Percentiles rank a stretch among this genome's conserved stretches.
phyloP scores from a whole-genome alignment of 1,140 invertebrate species.

The Elymnias hypermnestra region DNA sequence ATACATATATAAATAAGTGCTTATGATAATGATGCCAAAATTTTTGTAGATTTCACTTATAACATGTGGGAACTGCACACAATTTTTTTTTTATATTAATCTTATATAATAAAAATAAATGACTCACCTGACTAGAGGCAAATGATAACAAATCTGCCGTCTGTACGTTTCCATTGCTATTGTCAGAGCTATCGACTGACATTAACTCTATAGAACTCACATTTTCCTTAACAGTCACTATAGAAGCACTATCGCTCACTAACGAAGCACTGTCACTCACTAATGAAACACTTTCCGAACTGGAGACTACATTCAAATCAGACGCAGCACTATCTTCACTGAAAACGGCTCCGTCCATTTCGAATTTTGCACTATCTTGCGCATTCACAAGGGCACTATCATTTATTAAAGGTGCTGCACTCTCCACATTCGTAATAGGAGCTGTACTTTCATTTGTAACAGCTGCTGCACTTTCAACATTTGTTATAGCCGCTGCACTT shows the following conservation, averaged over 20 bases:
- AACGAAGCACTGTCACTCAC: conserved; percentile 7
- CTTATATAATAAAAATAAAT: background rate
- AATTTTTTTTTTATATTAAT: no score
- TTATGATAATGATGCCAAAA: no score
- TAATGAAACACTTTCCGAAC: background rate
- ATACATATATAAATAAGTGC: no score
- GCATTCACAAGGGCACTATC: no score
- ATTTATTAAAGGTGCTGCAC: background rate
- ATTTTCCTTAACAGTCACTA: conserved; percentile 2
- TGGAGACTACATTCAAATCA: background rate
- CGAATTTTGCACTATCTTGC: conserved; percentile 1
- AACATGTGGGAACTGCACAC: no score
- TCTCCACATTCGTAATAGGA: no score
- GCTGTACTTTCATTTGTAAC: background rate
- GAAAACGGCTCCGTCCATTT: background rate
- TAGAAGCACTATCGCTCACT: no score
- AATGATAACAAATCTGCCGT: conserved; percentile 36
- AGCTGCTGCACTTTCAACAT: background rate
- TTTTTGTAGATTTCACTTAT: no score
- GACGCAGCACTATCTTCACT: conserved; percentile 1
- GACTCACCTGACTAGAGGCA: conserved; percentile 32
- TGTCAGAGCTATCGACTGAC: conserved; percentile 2
- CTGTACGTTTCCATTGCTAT: conserved; percentile 43
- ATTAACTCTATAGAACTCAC: conserved; percentile 1
- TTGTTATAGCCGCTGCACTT: background rate